These are phyloP conservation scores for Rhinolophus ferrumequinum DNA, from an alignment of 2,113 vertebrate genomes.

Conservation along the genomic window DNA sequence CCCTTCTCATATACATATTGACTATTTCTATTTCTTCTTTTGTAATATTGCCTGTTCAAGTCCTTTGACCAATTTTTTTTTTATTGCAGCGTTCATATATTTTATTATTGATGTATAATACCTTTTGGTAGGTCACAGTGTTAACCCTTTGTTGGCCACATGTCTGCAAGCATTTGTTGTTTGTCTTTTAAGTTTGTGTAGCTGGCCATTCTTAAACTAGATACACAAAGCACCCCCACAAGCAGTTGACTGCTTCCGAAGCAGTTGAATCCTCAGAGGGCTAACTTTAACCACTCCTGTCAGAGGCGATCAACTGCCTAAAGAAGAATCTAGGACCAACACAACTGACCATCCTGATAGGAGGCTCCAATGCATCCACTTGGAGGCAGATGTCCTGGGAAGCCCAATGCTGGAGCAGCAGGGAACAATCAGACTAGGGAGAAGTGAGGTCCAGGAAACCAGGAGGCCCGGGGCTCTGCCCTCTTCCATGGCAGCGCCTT, in stretches of 20 bases:
- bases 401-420: background rate
- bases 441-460: background rate
- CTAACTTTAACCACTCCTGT: background rate
- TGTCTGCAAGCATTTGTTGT: background rate
- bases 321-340: background rate
- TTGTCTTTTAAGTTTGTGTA: background rate
- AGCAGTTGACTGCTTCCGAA: no score
- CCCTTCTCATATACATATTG: constrained; percentile 61
- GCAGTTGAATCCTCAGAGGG: background rate
- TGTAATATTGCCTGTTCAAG: constrained; percentile 62
- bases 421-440: background rate
- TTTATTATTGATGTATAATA: constrained; percentile 63
- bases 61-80: constrained; percentile 68
- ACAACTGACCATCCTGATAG: background rate
- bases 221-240: background rate
- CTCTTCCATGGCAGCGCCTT: background rate
- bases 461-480: background rate
- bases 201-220: background rate
- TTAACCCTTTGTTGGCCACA: constrained; percentile 20
- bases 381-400: background rate
- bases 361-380: background rate
- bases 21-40: constrained; percentile 49
- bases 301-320: background rate
- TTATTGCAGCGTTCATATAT: constrained; percentile 52
- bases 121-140: constrained; percentile 20